Percentiles rank a stretch among this genome's conserved stretches.
phyloP scores from a whole-genome alignment of 1,140 invertebrate genomes.

The Ostrea edulis region DNA sequence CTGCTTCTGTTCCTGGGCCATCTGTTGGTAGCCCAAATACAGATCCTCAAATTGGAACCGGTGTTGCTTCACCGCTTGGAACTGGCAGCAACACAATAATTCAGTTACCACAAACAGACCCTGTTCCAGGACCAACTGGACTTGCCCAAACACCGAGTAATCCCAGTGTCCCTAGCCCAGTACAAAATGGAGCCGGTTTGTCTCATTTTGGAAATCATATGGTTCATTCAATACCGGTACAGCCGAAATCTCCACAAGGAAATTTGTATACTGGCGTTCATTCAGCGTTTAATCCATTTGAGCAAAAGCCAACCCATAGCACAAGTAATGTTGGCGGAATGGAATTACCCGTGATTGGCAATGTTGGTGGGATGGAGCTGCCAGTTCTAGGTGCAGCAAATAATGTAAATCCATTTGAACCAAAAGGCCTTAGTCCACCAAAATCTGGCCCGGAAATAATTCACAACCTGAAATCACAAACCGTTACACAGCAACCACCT shows the following conservation, averaged over 20 bases:
- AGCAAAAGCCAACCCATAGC: background rate
- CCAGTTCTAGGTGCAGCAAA: background rate
- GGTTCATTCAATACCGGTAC: background rate
- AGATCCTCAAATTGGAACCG: background rate
- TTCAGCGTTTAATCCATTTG: constrained; percentile 1
- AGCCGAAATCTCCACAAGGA: background rate
- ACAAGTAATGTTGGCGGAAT: background rate
- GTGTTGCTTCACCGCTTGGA: background rate
- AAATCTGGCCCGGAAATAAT: background rate
- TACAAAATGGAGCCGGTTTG: background rate
- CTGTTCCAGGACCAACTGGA: background rate
- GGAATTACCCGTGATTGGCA: constrained; percentile 26
- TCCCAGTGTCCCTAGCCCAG: background rate
- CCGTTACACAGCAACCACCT: background rate
- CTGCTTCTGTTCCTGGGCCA: background rate
- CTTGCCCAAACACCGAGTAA: background rate
- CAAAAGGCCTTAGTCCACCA: background rate
- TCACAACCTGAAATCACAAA: background rate
- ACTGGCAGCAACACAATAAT: background rate
- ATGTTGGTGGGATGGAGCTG: background rate
- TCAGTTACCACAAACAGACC: background rate
- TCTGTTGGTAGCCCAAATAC: background rate
- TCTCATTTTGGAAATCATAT: constrained; percentile 28
- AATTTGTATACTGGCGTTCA: background rate
- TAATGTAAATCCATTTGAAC: constrained; percentile 2